Evolutionary conservation across 1,140 invertebrate genomes (phyloP).

Genomic region (Pseudomyrmex gracilis): DNA sequence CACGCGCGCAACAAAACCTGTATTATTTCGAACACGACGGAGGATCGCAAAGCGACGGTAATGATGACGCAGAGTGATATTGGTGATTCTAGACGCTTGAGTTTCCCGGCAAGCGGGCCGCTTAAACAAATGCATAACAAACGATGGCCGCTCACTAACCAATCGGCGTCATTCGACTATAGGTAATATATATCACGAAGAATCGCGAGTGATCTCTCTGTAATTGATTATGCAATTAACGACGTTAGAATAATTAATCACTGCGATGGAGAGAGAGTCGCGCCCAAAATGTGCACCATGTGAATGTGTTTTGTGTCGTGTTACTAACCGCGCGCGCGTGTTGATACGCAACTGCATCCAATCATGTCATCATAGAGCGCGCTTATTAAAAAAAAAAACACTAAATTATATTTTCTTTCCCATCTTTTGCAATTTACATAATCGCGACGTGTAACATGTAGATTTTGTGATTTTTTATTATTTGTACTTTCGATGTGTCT

Average conservation of each 20-base stretch:
- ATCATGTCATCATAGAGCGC: too few species aligned
- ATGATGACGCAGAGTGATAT: constrained; percentile 71
- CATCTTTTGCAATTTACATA: neutral
- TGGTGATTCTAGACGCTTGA: constrained; percentile 84
- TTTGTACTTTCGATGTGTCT: neutral
- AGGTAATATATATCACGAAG: constrained; percentile 80
- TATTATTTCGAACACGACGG: constrained; percentile 11
- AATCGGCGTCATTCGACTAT: constrained; percentile 84
- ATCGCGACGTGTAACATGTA: constrained; percentile 2
- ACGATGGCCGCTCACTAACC: constrained; percentile 84
- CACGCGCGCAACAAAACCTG: neutral
- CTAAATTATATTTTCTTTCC: neutral
- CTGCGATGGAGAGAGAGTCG: constrained; percentile 25
- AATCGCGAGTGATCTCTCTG: constrained; percentile 31
- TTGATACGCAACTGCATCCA: constrained; percentile 55
- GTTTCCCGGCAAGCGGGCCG: constrained; percentile 83
- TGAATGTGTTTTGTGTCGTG: constrained; percentile 72
- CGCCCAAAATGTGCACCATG: constrained; percentile 45
- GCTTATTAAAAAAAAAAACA: neutral
- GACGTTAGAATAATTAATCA: constrained; percentile 53
- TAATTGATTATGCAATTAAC: constrained; percentile 50
- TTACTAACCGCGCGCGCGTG: constrained; percentile 69
- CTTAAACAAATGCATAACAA: constrained; percentile 84
- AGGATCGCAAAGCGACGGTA: constrained; percentile 22
- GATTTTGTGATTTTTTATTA: neutral